These are phyloP conservation scores for Coleophora flavipennella DNA, from an alignment of 2,888 invertebrate species.

Conservation along the genomic window DNA sequence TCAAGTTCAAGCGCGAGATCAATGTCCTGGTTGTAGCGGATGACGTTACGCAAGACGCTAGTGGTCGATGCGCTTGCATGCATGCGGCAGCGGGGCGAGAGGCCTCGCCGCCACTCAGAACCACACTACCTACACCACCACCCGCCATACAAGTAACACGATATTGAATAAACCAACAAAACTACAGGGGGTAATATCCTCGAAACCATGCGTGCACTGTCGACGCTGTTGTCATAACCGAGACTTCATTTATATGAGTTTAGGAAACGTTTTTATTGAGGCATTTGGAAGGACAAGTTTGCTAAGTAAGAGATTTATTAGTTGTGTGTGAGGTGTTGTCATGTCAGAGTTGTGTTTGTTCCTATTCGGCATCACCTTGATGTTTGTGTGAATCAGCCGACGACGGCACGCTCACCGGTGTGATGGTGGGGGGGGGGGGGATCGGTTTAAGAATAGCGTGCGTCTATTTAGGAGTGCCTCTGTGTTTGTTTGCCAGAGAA, in stretches of 20 bases:
- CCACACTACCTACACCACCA: too few species aligned
- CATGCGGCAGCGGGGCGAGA: constrained; percentile 11
- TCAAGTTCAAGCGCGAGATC: constrained; percentile 61
- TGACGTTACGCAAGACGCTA: constrained; percentile 42
- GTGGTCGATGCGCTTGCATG: constrained; percentile 29
- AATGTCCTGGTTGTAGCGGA: constrained; percentile 40
- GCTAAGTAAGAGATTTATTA: too few species aligned
- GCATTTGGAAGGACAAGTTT: too few species aligned
- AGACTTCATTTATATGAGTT: neutral
- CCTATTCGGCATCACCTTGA: constrained; percentile 53
- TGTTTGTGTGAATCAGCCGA: constrained; percentile 65
- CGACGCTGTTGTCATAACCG: neutral
- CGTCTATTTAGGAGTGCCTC: constrained; percentile 68
- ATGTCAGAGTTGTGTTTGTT: constrained; percentile 3
- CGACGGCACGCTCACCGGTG: constrained; percentile 60
- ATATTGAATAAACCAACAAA: constrained; percentile 26
- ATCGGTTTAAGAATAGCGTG: constrained; percentile 63
- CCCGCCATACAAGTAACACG: constrained; percentile 13
- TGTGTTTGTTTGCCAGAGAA: constrained; percentile 70
- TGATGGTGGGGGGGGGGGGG: constrained; percentile 58
- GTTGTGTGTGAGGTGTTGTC: neutral
- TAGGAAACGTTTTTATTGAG: too few species aligned
- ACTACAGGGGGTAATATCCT: constrained; percentile 4
- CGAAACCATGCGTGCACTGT: constrained; percentile 1
- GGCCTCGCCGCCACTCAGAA: too few species aligned